Evolutionary conservation across 2,888 invertebrate species (phyloP), one percentile per base, ranked within the genome.

Genomic region (Nephrotoma guestfalica): DNA sequence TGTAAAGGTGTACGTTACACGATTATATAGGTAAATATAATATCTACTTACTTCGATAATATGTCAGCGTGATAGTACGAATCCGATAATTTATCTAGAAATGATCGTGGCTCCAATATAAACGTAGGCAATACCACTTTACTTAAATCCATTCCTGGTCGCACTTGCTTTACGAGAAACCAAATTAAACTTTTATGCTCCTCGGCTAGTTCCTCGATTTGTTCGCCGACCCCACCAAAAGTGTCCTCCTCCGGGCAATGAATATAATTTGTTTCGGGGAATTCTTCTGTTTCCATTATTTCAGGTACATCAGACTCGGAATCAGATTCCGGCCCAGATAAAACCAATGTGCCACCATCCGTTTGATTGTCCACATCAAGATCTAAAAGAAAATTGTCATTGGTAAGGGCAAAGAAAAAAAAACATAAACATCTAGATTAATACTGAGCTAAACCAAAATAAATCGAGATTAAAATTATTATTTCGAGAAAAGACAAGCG

Each of bases 141-240:
- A 88, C 94, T 93, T 43, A 98, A 92, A 92, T 98, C 98, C 98
- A 98, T 98, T 86, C 98, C 98, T 0, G 98, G 98, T 15, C 98
- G 94, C 47, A 98, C 97, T 93, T 98, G 98, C 92, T 98, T 98
- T 89, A 98, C 93, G 57, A 98, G 93, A 90, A 96, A 96, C 98
- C 98, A 98, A 89, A 98, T 95, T 83, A 98, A 93, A 18, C 97
- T 97, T 91, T 98, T 98, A 92, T 98, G 97, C 91, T 98, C 98
- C 87, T 98, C 98, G 0, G 96, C 97, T 40, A 98, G 94, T 90
- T 98, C 98, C 90, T 98, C 97, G 1, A 97, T 96, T 89, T 98
- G 95, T 89, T 96, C 96, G 0, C 96, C 96, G 18, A 94, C 94
- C 95, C 93, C 89, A 92, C 92, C 86, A 93, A 94, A 88, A 94